Conservation (phyloP, 1,140 invertebrate species). For the Cyphomyrmex costatus region DNA sequence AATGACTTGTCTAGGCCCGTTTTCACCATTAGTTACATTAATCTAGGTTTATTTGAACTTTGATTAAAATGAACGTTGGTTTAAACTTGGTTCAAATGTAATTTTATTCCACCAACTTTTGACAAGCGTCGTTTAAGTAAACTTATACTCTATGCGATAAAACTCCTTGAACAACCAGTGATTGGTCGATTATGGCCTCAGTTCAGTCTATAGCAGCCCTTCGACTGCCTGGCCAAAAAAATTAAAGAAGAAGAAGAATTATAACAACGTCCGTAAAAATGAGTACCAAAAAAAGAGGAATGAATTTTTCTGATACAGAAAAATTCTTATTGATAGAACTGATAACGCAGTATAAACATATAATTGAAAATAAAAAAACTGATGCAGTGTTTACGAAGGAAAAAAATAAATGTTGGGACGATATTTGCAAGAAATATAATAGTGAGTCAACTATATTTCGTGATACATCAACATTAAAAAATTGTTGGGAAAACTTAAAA, state of each 20-base stretch:
- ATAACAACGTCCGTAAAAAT: too few relatives aligned
- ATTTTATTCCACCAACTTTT: conserved; percentile 6
- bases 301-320: too few relatives aligned
- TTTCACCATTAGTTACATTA: conserved; percentile 15
- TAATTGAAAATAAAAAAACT: not conserved
- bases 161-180: not conserved
- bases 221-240: too few relatives aligned
- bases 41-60: conserved; percentile 12
- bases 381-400: too few relatives aligned
- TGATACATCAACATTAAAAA: not conserved
- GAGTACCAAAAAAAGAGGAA: conserved; percentile 1
- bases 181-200: not conserved
- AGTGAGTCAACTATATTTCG: not conserved
- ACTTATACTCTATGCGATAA: not conserved
- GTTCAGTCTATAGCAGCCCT: too few relatives aligned
- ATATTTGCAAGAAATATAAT: too few relatives aligned
- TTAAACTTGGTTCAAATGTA: conserved; percentile 1
- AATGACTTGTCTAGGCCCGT: not conserved
- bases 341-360: not conserved
- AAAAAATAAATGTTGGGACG: conserved; percentile 1
- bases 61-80: conserved; percentile 3
- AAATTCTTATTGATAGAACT: conserved; percentile 11
- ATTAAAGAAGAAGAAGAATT: too few relatives aligned
- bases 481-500: not conserved
- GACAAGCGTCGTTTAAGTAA: not conserved